A percentile compares a stretch with the other conserved stretches of the same genome.
These are phyloP conservation scores for human DNA, from an alignment of 2,113 vertebrate species.

Conservation along the genomic window DNA sequence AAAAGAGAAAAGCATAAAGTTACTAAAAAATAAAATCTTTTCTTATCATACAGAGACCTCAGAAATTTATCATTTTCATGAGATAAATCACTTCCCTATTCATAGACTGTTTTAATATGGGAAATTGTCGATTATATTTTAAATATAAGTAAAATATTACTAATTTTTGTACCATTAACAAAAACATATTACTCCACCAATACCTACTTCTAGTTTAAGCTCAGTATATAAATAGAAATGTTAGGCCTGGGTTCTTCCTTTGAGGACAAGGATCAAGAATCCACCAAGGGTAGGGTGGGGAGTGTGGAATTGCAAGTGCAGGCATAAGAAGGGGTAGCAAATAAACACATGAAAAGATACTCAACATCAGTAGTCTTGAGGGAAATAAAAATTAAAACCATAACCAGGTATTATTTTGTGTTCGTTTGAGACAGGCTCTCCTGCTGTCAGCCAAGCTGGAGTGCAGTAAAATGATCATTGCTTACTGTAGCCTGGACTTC, in stretches of 20 bases:
- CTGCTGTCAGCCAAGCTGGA: too few relatives aligned
- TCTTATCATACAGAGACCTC: neutral
- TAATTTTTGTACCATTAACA: neutral
- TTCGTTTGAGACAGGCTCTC: too few relatives aligned
- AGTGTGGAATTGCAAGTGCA: neutral
- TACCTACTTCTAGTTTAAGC: neutral
- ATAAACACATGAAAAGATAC: neutral
- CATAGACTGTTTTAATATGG: neutral
- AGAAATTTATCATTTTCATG: neutral
- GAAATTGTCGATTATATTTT: neutral
- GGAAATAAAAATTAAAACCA: neutral
- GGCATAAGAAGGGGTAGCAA: neutral
- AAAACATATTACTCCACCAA: neutral
- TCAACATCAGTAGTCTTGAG: neutral
- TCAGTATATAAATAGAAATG: neutral
- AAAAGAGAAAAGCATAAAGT: neutral
- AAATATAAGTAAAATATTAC: conserved; percentile 21
- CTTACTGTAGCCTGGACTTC: too few relatives aligned
- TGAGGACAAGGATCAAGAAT: too few relatives aligned
- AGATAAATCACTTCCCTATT: neutral
- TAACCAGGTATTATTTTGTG: too few relatives aligned
- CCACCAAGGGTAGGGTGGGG: neutral
- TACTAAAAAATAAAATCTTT: neutral
- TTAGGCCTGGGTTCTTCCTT: neutral
- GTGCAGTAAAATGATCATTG: too few relatives aligned